Evolutionary conservation across 1,140 invertebrate genomes (phyloP), one percentile per base, ranked within the genome.

Genomic region (Panulirus ornatus): DNA sequence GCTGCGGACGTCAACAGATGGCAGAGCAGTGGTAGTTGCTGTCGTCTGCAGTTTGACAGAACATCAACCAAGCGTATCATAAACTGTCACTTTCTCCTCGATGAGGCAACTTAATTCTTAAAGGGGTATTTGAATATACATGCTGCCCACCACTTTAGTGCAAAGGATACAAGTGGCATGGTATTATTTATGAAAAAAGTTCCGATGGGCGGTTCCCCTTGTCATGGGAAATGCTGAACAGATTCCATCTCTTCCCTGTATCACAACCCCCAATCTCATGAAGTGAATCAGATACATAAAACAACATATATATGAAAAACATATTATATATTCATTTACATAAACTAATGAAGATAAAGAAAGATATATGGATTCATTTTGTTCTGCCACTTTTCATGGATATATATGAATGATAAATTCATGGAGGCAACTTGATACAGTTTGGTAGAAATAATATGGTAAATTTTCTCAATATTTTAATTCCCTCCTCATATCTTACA

Each of bases 31-130:
- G 75, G 38, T 5, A 16, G 58, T 22, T 44, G 34, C 58, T 63
- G 88, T 90, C 88, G 88, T 90, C 88, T 90, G 88, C 88, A 76
- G 81, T 34, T 73, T 85, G 42, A 89, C 66, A 54, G n/a, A 75
- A 22, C 44, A 30, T 47, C 44, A 58, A 40, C 44, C 19, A 44
- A n/a, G 34, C 14, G 44, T 47, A 38, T 73, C 30, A 66, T 36
- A 54, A 36, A 16, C 58, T 71, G 47, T 54, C 79, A 89, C 73
- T 88, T 36, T 63, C 47, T 27, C 54, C 27, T 63, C 47, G n/a
- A 47, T 47, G 27, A n/a, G 1, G 42, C 78, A 30, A 51, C 34
- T 14, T 19, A 14, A 36, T 36, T 5, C 8, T 22, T 1, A 38
- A 8, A 30, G 34, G 34, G 22, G 9, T 58, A 58, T n/a, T 36